Percentiles rank a stretch among this genome's conserved stretches.
These are phyloP conservation scores for Ceratosolen solmsi DNA, from an alignment of 1,140 invertebrate species.

Conservation along the genomic window DNA sequence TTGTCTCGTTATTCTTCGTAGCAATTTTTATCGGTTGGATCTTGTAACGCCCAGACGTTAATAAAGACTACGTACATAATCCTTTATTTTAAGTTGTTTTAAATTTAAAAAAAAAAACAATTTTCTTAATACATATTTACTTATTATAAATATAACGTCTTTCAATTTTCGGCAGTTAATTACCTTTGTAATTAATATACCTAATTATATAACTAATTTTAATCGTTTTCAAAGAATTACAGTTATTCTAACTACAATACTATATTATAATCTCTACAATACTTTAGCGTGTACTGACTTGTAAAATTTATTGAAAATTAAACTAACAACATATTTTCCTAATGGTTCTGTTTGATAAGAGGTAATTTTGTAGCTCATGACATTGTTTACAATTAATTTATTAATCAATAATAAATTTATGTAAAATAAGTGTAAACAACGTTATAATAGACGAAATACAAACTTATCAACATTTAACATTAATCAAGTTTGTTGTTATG, in stretches of 20 bases:
- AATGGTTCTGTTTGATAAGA: not conserved
- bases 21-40: constrained; percentile 47
- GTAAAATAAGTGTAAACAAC: constrained; percentile 3
- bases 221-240: not conserved
- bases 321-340: not conserved
- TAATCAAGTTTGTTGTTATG: constrained; percentile 10
- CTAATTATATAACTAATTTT: constrained; percentile 9
- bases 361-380: not conserved
- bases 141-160: constrained; percentile 1
- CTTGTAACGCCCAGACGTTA: constrained; percentile 27
- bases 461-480: not conserved
- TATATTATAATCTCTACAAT: too few relatives aligned
- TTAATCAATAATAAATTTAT: not conserved
- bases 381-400: constrained; percentile 19
- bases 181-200: constrained; percentile 22
- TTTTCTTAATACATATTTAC: constrained; percentile 29
- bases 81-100: constrained; percentile 37
- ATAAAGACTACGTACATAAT: constrained; percentile 40
- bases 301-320: constrained; percentile 37
- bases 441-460: not conserved
- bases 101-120: constrained; percentile 24
- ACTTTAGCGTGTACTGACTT: constrained; percentile 30
- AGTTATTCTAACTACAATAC: constrained; percentile 17
- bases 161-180: not conserved
- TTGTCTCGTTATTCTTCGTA: constrained; percentile 44